These are phyloP conservation scores for Acrobasis consociella DNA, from an alignment of 2,888 invertebrate genomes.

Conservation along the genomic window DNA sequence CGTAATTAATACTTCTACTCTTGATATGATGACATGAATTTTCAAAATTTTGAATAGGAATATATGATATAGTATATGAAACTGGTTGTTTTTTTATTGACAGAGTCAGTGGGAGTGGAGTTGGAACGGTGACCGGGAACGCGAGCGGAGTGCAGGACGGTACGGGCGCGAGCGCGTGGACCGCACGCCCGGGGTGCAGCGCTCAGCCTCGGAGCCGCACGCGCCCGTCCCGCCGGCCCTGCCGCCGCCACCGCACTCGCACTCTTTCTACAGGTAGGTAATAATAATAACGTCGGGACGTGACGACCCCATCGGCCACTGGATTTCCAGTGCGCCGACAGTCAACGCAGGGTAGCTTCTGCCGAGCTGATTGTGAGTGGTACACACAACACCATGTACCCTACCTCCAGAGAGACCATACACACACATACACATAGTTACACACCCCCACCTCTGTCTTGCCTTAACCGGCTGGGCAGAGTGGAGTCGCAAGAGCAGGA, in stretches of 20 bases:
- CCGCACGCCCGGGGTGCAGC: slow-evolving; percentile 80
- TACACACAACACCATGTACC: too few relatives aligned
- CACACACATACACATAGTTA: too few relatives aligned
- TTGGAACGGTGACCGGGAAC: slow-evolving; percentile 62
- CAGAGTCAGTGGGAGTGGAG: slow-evolving; percentile 71
- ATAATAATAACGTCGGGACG: too few relatives aligned
- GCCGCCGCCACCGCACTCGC: slow-evolving; percentile 79
- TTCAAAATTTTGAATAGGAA: neutral
- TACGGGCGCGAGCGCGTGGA: slow-evolving; percentile 56
- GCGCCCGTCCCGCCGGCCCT: slow-evolving; percentile 77
- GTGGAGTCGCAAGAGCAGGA: too few relatives aligned
- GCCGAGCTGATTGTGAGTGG: too few relatives aligned
- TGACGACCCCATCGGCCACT: too few relatives aligned
- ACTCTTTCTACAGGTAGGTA: slow-evolving; percentile 72
- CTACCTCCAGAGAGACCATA: too few relatives aligned
- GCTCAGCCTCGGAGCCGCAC: slow-evolving; percentile 84
- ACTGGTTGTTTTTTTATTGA: neutral
- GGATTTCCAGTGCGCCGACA: too few relatives aligned
- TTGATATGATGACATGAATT: neutral
- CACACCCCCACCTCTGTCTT: too few relatives aligned
- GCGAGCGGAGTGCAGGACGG: slow-evolving; percentile 47
- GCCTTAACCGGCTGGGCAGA: too few relatives aligned
- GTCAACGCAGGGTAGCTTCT: too few relatives aligned
- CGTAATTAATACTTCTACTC: slow-evolving; percentile 38
- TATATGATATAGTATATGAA: too few relatives aligned